Evolutionary conservation across 1,140 invertebrate genomes (phyloP).

Genomic region (Zaprionus kolodkinae): DNA sequence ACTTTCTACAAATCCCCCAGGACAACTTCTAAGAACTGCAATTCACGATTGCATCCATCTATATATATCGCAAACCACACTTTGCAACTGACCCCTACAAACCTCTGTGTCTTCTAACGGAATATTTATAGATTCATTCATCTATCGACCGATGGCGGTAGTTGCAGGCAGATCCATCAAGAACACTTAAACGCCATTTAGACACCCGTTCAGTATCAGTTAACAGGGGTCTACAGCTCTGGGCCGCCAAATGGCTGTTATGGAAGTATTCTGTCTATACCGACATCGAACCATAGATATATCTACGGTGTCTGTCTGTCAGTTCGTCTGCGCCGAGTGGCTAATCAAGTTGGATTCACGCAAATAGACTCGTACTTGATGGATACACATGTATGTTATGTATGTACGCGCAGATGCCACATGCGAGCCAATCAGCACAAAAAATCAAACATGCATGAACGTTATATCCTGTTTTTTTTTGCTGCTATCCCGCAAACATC

Average conservation of each 20-base stretch:
- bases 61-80: too few species aligned
- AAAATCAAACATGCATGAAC: constrained; percentile 63
- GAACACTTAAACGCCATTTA: constrained; percentile 28
- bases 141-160: background rate
- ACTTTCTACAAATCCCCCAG: too few species aligned
- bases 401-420: constrained; percentile 23
- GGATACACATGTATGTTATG: constrained; percentile 17
- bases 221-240: background rate
- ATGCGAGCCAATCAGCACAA: constrained; percentile 62
- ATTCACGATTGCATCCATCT: too few species aligned
- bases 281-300: background rate
- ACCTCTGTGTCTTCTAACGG: background rate
- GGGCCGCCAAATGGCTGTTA: background rate
- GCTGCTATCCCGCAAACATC: constrained; percentile 39
- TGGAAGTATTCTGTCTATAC: constrained; percentile 1
- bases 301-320: background rate
- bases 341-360: constrained; percentile 45
- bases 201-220: constrained; percentile 11
- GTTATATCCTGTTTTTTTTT: constrained; percentile 26
- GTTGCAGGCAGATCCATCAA: constrained; percentile 1
- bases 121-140: constrained; percentile 15
- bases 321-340: constrained; percentile 26
- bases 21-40: too few species aligned
- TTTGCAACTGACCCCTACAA: background rate
- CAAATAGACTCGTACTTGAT: constrained; percentile 40